A percentile compares a stretch with the other conserved stretches of the same genome.
These are phyloP conservation scores for Pogonus chalceus DNA, from an alignment of 1,140 invertebrate species.

Conservation along the genomic window DNA sequence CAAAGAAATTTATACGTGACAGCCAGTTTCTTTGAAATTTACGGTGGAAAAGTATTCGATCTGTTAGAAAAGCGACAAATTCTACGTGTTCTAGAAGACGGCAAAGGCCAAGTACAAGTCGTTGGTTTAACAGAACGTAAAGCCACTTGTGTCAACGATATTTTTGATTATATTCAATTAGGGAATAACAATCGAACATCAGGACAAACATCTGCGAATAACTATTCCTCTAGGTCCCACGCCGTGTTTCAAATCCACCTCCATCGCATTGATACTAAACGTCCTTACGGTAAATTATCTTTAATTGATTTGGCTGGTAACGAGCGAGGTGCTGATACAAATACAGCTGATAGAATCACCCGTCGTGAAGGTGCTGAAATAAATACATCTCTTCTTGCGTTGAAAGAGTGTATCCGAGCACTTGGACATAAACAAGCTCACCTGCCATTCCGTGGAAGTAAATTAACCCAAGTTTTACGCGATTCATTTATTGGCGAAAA, in stretches of 20 bases:
- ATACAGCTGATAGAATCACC: slow-evolving; percentile 91
- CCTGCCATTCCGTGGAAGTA: slow-evolving; percentile 94
- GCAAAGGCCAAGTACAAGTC: slow-evolving; percentile 82
- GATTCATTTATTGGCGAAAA: slow-evolving; percentile 99
- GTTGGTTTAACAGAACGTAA: slow-evolving; percentile 84
- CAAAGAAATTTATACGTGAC: slow-evolving; percentile 71
- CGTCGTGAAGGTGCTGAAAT: slow-evolving; percentile 98
- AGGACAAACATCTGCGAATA: slow-evolving; percentile 86
- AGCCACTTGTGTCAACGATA: slow-evolving; percentile 78
- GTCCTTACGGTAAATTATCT: slow-evolving; percentile 93
- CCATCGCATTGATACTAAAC: slow-evolving; percentile 53
- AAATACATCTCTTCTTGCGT: slow-evolving; percentile 91
- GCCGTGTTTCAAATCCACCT: slow-evolving; percentile 84
- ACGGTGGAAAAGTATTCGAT: slow-evolving; percentile 95
- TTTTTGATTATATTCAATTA: slow-evolving; percentile 75
- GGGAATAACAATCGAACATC: slow-evolving; percentile 77
- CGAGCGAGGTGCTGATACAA: slow-evolving; percentile 95
- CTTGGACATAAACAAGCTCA: slow-evolving; percentile 89
- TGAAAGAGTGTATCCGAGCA: slow-evolving; percentile 97
- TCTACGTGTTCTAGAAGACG: slow-evolving; percentile 88
- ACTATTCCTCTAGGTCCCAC: slow-evolving; percentile 88
- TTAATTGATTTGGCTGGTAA: slow-evolving; percentile 98
- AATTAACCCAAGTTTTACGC: slow-evolving; percentile 92
- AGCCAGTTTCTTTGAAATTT: slow-evolving; percentile 94
- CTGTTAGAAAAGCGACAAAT: slow-evolving; percentile 88